Base-by-base conservation (phyloP, 2,797 vertebrate species). In the Alfaro cultratus region DNA sequence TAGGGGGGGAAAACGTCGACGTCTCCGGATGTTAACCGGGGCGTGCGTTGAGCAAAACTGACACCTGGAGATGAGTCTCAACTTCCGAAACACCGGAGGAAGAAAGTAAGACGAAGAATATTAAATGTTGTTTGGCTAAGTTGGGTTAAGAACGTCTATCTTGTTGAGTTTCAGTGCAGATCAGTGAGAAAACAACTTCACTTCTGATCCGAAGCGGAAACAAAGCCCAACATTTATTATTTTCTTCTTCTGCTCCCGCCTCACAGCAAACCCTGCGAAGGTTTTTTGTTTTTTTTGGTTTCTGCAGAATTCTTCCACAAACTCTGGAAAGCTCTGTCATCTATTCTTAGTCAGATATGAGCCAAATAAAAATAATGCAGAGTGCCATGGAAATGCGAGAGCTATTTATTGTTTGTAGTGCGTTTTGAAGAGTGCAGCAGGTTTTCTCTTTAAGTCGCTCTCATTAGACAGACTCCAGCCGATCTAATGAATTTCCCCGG, bases 401-500 rank as follows among this genome's bases (percentile, higher is more conserved):
- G 80, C 46, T 45, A 75, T 34, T 76, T 53, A 2, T 47, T 70
- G 68, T 78, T 73, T 71, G 70, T 21, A 5, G 9, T 10, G 23
- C 11, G 57, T 75, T 71, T 36, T 79, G 81, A 75, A 74, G 36
- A 49, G 6, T 45, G 13, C 73, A 64, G 76, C 62, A 51, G 68
- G 73, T 39, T 26, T 74, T 81, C 76, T 80, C 85, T 36, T 60
- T 26, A 84, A 82, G 79, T 76, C 71, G 45, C 70, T 77, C 43
- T 70, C 68, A 55, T 88, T 77, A 80, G 39, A 85, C 53, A 82
- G 71, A 78, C 76, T n/a, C 18, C 43, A 85, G 46, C 80, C 75
- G 81, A 84, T 87, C 60, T 85, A 85, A 51, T 79, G 84, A 77
- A 84, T 91, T 90, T 87, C 82, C 85, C 81, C 0, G 0, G 83